Base-by-base conservation (phyloP, 1,140 invertebrate genomes). In the Wiebesia pumilae region DNA sequence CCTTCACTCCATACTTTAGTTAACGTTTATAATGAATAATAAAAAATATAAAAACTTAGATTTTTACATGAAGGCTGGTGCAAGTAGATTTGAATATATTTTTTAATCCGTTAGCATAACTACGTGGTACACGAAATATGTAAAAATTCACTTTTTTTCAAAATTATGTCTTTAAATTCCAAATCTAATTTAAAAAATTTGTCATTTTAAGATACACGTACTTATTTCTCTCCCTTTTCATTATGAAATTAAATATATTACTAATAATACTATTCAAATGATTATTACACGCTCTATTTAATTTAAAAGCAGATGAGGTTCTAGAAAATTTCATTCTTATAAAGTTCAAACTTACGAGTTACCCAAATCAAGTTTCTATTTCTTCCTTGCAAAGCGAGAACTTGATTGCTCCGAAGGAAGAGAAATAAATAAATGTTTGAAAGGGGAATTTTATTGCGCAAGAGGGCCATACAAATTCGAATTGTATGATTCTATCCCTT, bases 381-480 rank as follows among this genome's bases (percentile, higher is more conserved):
- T 14, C 27, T 7, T 6, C 3, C 24, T 3, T 14, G 24, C 21
- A 62, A 62, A 62, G 24, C 21, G 27, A 27, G 4, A 27, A 24
- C 27, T 27, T 2, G 24, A 0, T 62, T 2, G 24, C 3, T 27
- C 14, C 14, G 4, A 2, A 27, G 24, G 27, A 62, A 62, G 3
- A 27, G 27, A 62, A 62, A 10, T 4, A 27, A 62, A 14, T 27
- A 62, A 79, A 30, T 19, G 16, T 2, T 21, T n/a, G n/a, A 79
- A 79, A 54, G 77, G 43, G n/a, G 3, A 58, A 79, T 30, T 58
- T 79, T 19, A 58, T 33, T 35, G 47, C 47, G 40, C 73, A 30
- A 14, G 3, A 77, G 43, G 73, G 38, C 51, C 62, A 0, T n/a
- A 65, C 43, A 81, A 81, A 67, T 81, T 81, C 35, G n/a, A 43